Conservation (phyloP, 2,888 invertebrate genomes). For the Chrysodeixis includens region DNA sequence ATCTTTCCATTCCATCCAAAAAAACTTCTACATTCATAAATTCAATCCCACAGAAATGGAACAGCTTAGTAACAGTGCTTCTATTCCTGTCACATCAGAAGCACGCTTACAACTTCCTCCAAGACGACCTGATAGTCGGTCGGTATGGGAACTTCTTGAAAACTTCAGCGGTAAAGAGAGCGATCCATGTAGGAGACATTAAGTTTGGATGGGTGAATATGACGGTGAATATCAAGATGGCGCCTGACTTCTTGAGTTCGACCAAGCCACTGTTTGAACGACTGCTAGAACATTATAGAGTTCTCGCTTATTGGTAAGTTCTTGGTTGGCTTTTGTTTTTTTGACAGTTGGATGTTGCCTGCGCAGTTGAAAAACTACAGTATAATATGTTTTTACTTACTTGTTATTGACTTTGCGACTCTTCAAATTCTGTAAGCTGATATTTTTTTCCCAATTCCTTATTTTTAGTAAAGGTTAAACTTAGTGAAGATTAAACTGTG, state of each 20-base stretch:
- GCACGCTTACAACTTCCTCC: slow-evolving; percentile 82
- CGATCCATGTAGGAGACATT: slow-evolving; percentile 80
- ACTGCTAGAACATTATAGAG: slow-evolving; percentile 76
- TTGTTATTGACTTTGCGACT: no score
- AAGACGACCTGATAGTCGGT: slow-evolving; percentile 71
- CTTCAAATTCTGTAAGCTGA: no score
- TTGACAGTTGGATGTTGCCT: no score
- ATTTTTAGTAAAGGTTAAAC: no score
- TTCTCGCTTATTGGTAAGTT: slow-evolving; percentile 75
- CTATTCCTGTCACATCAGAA: slow-evolving; percentile 72
- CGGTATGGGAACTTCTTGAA: slow-evolving; percentile 65
- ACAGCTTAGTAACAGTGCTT: slow-evolving; percentile 65
- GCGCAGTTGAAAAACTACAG: no score
- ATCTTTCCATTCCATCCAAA: background rate
- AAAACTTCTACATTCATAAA: background rate
- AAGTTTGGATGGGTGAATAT: slow-evolving; percentile 73
- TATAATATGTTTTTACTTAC: no score
- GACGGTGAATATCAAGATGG: slow-evolving; percentile 72
- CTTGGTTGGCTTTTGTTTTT: background rate
- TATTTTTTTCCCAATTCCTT: no score
- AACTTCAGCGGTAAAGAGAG: slow-evolving; percentile 70
- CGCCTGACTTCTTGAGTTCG: slow-evolving; percentile 77
- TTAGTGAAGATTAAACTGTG: no score
- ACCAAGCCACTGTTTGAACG: slow-evolving; percentile 73
- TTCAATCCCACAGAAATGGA: slow-evolving; percentile 76